A percentile compares a stretch with the other conserved stretches of the same genome.
phyloP scores from a whole-genome alignment of 1,140 invertebrate species.

The Drusus annulatus region DNA sequence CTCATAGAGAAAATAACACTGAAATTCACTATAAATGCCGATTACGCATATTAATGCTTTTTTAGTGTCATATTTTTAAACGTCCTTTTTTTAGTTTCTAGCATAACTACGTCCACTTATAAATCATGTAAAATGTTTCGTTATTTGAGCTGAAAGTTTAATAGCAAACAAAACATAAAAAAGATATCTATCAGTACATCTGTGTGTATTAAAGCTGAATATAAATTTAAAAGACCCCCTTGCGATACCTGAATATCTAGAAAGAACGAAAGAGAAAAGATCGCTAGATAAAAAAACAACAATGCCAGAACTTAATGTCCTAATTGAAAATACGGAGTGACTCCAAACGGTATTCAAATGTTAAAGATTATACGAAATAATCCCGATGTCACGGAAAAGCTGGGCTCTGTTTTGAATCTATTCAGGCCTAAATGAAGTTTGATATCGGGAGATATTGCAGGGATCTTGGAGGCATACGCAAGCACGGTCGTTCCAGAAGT shows the following conservation, averaged over 20 bases:
- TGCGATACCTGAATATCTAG: neutral
- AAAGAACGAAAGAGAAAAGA: neutral
- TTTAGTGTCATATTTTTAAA: too few relatives aligned
- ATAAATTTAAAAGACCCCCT: too few relatives aligned
- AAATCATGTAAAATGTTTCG: too few relatives aligned
- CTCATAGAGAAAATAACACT: too few relatives aligned
- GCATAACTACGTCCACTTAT: too few relatives aligned
- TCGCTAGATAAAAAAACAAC: constrained; percentile 1
- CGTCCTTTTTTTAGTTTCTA: too few relatives aligned
- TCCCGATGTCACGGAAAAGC: neutral
- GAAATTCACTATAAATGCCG: too few relatives aligned
- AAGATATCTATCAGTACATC: too few relatives aligned
- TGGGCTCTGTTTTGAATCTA: constrained; percentile 29
- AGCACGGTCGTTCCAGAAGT: constrained; percentile 27
- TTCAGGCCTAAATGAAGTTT: constrained; percentile 40
- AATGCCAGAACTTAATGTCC: constrained; percentile 6
- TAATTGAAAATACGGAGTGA: constrained; percentile 29
- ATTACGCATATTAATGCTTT: too few relatives aligned
- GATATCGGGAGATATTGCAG: constrained; percentile 11
- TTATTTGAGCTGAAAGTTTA: too few relatives aligned
- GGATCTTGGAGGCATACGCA: constrained; percentile 24
- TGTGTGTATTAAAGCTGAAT: too few relatives aligned
- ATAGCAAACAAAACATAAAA: too few relatives aligned
- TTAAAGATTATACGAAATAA: constrained; percentile 27
- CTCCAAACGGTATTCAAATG: constrained; percentile 31